A percentile compares a stretch with the other conserved stretches of the same genome.
Conservation (phyloP, 2,888 invertebrate species). For the Pyrochroa serraticornis region DNA sequence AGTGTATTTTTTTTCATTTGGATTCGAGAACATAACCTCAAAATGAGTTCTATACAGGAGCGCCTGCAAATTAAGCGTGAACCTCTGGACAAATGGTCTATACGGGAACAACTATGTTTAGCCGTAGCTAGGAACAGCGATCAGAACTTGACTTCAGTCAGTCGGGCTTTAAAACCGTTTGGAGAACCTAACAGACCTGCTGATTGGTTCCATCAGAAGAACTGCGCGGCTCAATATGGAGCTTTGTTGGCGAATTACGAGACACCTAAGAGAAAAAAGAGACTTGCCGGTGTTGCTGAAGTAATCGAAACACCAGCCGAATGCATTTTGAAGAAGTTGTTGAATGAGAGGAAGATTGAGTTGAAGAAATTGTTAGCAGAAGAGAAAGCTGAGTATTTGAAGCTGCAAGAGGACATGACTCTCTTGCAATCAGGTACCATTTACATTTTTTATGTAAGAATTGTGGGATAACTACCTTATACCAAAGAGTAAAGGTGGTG, state of each 20-base stretch:
- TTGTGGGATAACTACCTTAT: no score
- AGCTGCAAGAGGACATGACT: constrained; percentile 69
- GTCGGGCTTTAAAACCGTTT: constrained; percentile 77
- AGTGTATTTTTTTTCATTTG: background rate
- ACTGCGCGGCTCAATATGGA: constrained; percentile 89
- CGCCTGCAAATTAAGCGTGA: constrained; percentile 66
- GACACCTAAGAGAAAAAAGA: constrained; percentile 84
- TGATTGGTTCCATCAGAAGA: constrained; percentile 91
- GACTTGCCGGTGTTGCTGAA: constrained; percentile 64
- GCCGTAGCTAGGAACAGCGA: constrained; percentile 86
- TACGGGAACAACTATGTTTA: constrained; percentile 81
- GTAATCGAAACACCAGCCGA: constrained; percentile 76
- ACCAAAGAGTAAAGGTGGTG: no score
- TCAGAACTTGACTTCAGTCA: constrained; percentile 91
- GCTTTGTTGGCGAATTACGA: constrained; percentile 81
- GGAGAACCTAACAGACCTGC: constrained; percentile 76
- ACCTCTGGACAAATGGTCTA: constrained; percentile 84
- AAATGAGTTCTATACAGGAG: constrained; percentile 56
- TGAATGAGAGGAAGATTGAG: constrained; percentile 79
- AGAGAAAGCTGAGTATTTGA: constrained; percentile 76
- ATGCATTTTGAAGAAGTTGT: constrained; percentile 76
- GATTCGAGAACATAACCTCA: constrained; percentile 23
- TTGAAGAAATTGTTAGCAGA: constrained; percentile 73
- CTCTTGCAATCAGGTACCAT: constrained; percentile 60
- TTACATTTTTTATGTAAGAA: no score